These are phyloP conservation scores for Momotus momota DNA, from an alignment of 2,797 vertebrate species.

Conservation along the genomic window DNA sequence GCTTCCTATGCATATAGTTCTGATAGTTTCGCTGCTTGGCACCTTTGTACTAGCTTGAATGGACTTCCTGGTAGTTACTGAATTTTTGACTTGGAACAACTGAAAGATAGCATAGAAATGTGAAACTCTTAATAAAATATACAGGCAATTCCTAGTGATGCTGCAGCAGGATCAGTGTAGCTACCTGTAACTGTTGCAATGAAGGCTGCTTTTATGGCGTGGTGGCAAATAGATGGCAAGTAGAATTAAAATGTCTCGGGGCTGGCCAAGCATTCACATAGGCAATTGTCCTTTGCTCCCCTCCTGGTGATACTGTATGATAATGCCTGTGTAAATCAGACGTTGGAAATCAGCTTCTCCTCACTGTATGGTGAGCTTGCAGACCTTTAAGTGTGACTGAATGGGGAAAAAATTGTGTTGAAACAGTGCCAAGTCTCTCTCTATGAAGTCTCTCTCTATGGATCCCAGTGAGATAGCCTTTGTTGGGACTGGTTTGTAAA, in stretches of 20 bases:
- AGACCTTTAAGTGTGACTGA: not conserved
- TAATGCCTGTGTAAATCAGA: not conserved
- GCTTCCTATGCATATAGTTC: not conserved
- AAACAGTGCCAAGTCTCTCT: not conserved
- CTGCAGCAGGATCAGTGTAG: not conserved
- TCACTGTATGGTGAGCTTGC: not conserved
- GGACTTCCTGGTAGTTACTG: not conserved
- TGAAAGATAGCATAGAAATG: not conserved
- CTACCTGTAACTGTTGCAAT: not conserved
- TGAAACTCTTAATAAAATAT: not conserved
- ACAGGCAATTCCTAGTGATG: not conserved
- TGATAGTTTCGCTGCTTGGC: not conserved
- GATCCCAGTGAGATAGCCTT: not conserved
- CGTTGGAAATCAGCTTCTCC: not conserved
- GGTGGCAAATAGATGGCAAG: not conserved
- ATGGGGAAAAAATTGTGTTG: not conserved
- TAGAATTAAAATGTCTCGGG: not conserved
- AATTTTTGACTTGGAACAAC: not conserved
- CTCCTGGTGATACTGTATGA: not conserved
- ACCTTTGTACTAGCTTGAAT: not conserved
- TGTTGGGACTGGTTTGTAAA: not conserved
- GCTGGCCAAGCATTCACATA: not conserved
- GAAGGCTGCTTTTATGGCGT: not conserved
- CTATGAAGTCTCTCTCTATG: not conserved
- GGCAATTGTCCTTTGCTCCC: not conserved